These are phyloP conservation scores for Mycteria americana DNA, from an alignment of 2,797 vertebrate genomes.

Conservation along the genomic window DNA sequence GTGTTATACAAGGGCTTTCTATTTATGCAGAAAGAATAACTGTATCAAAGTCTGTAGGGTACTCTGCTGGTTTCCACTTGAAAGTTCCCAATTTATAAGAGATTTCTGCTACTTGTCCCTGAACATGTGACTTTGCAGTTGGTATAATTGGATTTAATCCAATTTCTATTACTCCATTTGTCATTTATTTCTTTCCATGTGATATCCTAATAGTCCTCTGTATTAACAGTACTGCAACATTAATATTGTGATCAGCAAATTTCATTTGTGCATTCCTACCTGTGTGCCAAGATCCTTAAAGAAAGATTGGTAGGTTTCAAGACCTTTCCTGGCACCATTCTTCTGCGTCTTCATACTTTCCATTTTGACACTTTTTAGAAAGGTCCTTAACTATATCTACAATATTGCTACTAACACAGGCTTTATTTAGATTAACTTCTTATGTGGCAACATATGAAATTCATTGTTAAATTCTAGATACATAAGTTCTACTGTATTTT, in stretches of 20 bases:
- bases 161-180: slow-evolving; percentile 36
- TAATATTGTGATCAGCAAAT: slow-evolving; percentile 27
- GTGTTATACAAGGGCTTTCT: background rate
- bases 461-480: background rate
- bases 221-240: slow-evolving; percentile 10
- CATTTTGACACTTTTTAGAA: background rate
- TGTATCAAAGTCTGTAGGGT: background rate
- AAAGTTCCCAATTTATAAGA: slow-evolving; percentile 28
- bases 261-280: slow-evolving; percentile 23
- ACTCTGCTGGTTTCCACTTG: slow-evolving; percentile 4
- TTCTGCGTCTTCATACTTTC: background rate
- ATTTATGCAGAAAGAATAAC: background rate
- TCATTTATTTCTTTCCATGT: slow-evolving; percentile 33
- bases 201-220: slow-evolving; percentile 1
- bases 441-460: background rate
- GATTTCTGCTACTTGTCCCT: slow-evolving; percentile 9
- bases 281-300: background rate
- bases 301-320: background rate
- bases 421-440: background rate
- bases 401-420: accelerated
- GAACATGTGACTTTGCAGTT: slow-evolving; percentile 26
- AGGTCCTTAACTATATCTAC: background rate
- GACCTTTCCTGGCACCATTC: background rate
- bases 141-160: slow-evolving; percentile 38
- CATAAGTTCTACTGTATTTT: background rate